Conservation (phyloP, 2,888 invertebrate genomes). For the Tyria jacobaeae region DNA sequence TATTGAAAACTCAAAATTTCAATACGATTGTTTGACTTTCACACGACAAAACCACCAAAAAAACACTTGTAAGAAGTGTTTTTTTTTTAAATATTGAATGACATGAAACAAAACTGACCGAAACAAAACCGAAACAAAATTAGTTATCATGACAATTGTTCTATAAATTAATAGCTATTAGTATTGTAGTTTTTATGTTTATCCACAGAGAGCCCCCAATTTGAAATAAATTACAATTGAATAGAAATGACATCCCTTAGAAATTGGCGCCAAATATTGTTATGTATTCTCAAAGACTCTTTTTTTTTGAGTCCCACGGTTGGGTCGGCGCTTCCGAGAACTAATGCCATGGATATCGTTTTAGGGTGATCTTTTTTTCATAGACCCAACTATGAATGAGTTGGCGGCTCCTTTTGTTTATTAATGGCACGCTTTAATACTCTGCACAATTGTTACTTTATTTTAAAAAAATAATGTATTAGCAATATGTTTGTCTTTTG, state of each 20-base stretch:
- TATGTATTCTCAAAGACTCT: conserved; percentile 46
- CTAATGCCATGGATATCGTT: conserved; percentile 37
- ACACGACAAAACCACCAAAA: neutral
- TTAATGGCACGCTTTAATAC: conserved; percentile 21
- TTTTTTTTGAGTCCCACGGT: conserved; percentile 49
- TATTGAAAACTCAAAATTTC: neutral
- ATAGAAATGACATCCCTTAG: conserved; percentile 36
- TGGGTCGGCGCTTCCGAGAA: conserved; percentile 62
- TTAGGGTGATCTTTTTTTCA: conserved; percentile 39
- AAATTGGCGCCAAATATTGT: conserved; percentile 53
- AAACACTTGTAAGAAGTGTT: neutral
- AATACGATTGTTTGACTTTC: conserved; percentile 5
- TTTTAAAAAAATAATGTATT: neutral
- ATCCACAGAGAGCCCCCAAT: conserved; percentile 24
- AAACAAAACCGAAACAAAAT: neutral
- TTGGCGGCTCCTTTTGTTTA: conserved; percentile 45
- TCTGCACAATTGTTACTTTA: conserved; percentile 15
- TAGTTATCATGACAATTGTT: conserved; percentile 1
- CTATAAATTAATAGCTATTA: conserved; percentile 12
- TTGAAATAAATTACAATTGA: conserved; percentile 46
- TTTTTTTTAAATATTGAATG: no score
- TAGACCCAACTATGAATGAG: conserved; percentile 52
- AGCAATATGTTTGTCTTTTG: neutral
- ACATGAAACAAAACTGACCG: no score
- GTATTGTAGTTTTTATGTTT: conserved; percentile 4